Base-by-base conservation (phyloP, 2,113 vertebrate genomes). In the Osmerus eperlanus region DNA sequence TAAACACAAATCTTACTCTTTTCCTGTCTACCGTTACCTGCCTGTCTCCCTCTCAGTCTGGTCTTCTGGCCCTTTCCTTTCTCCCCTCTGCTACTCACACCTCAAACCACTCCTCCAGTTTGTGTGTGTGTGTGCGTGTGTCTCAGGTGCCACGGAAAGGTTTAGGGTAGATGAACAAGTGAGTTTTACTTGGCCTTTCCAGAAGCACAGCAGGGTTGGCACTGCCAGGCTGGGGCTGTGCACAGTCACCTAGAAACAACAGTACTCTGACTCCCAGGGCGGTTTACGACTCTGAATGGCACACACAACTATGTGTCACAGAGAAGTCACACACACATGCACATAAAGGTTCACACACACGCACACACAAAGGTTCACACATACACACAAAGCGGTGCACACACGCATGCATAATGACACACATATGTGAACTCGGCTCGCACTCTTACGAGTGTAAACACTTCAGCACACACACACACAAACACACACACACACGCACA, bases 291-390 rank as follows among this genome's bases (percentile, higher is more conserved):
- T 15, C 36, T 21, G 18, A 28, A 62, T 70, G 59, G 60, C 16
- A 16, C 53, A 61, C 13, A 67, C 28, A 68, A 28, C 63, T 29
- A 7, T 23, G 75, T 68, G 67, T 55, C 55, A 60, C 13, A 18
- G 67, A 72, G 15, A 68, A 65, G 69, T 47, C 55, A 69, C 4
- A 68, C 54, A 68, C 58, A 67, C 36, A 66, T 8, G 65, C 12
- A 53, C 67, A 32, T n/a, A 55, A 28, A 68, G 4, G 14, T 16
- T 25, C 47, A 0, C 66, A 54, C 11, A 21, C 11, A 67, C 36
- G 0, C 25, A 61, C 68, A 16, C 32, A 61, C 9, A 59, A 61
- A 14, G 13, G 60, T 19, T 19, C 19, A 23, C 21, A n/a, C 29
- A 60, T 19, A n/a, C 29, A 69, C 18, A n/a, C 29, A 59, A 28